Evolutionary conservation across 2,888 invertebrate species (phyloP), one percentile per base, ranked within the genome.

Genomic region (Cyclophora albipunctata): DNA sequence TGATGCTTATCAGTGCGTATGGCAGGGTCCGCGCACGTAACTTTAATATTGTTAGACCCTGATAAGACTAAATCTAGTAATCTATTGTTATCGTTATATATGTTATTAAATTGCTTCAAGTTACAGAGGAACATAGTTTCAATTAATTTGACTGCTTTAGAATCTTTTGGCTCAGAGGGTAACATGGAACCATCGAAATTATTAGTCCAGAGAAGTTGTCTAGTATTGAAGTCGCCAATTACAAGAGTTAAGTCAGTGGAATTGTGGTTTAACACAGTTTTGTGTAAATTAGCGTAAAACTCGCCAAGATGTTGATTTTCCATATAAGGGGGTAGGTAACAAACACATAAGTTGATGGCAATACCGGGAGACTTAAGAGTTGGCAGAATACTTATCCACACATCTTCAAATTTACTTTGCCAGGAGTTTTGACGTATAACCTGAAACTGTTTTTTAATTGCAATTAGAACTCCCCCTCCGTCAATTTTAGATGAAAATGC

Each of bases 321-420:
- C 2, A 57, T 20, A 44, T 57, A 41, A 3, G 54, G 49, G 0
- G 54, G 55, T n/a, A 60, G 34, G 40, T 60, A 60, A 41, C 60
- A 60, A 0, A 56, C 5, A 51, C 53, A 57, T 5, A 58, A 46
- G 45, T 56, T 47, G 1, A 50, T 20, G n/a, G n/a, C n/a, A n/a
- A n/a, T n/a, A n/a, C n/a, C n/a, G n/a, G n/a, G n/a, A n/a, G n/a
- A n/a, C n/a, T n/a, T n/a, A 3, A 20, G 43, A 2, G 53, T 50
- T 4, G 3, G 3, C 3, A 37, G 2, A 5, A 60, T 37, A 45
- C 45, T 56, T 0, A 57, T n/a, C 56, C 61, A 61, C 1, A 59
- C 7, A 45, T 61, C 59, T 45, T 61, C 59, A n/a, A 51, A 45
- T 0, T 40, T n/a, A 42, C 52, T 52, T 7, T 59, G 56, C 57